These are phyloP conservation scores for Dasypolia templi DNA, from an alignment of 2,888 invertebrate genomes.

Conservation along the genomic window DNA sequence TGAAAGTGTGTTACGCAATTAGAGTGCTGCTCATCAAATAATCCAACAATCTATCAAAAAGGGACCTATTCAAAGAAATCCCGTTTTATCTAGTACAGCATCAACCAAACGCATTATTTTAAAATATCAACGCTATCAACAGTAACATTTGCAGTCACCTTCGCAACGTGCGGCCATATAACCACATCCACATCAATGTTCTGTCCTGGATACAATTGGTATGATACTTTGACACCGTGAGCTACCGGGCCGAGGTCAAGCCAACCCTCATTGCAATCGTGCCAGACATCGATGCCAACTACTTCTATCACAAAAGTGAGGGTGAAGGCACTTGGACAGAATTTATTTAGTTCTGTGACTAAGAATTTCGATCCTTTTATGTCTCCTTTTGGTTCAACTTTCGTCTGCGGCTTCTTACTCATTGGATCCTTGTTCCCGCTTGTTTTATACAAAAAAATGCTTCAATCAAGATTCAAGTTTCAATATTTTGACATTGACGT, in stretches of 20 bases:
- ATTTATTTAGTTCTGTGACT: neutral
- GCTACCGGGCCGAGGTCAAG: conserved; percentile 67
- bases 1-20: too few species aligned
- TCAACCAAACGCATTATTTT: neutral
- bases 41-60: neutral
- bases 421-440: conserved; percentile 35
- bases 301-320: conserved; percentile 84
- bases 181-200: conserved; percentile 80
- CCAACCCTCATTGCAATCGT: conserved; percentile 81
- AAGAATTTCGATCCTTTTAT: neutral
- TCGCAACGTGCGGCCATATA: conserved; percentile 84
- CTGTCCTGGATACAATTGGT: conserved; percentile 80
- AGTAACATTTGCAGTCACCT: conserved; percentile 71
- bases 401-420: conserved; percentile 32
- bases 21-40: neutral
- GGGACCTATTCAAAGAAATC: too few species aligned
- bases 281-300: conserved; percentile 79
- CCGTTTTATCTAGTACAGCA: neutral
- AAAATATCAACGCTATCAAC: neutral
- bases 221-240: conserved; percentile 77
- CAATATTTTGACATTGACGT: conserved; percentile 23
- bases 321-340: conserved; percentile 74
- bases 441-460: conserved; percentile 5
- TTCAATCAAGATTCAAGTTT: neutral
- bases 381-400: conserved; percentile 69